A percentile compares a stretch with the other conserved stretches of the same genome.
Conservation (phyloP, 1,140 invertebrate genomes). For the Micrasema minimum region DNA sequence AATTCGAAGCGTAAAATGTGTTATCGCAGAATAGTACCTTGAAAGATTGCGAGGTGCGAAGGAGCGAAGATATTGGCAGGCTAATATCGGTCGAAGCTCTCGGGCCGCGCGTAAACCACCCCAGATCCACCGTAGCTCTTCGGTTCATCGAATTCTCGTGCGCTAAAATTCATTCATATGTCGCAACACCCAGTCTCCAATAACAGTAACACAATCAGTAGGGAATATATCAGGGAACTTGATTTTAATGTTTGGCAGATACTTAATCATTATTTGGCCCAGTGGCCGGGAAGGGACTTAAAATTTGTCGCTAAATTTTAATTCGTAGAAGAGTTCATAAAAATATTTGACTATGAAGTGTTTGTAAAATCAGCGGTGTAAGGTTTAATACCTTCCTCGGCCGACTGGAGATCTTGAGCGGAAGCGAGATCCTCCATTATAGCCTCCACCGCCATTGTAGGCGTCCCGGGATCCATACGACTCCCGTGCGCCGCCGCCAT, state of each 20-base stretch:
- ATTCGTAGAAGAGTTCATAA: constrained; percentile 34
- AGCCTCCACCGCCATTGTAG: constrained; percentile 63
- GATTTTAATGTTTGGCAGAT: constrained; percentile 15
- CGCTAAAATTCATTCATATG: constrained; percentile 48
- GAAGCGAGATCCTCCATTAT: constrained; percentile 63
- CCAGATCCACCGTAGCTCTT: constrained; percentile 47
- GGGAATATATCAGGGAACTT: too few species aligned
- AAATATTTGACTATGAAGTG: constrained; percentile 27
- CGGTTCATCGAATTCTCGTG: constrained; percentile 50
- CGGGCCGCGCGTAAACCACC: constrained; percentile 48
- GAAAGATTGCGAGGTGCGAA: constrained; percentile 29
- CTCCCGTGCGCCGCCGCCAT: constrained; percentile 54
- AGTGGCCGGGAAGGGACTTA: constrained; percentile 6
- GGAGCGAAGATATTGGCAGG: constrained; percentile 3
- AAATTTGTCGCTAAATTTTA: constrained; percentile 5
- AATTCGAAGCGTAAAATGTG: constrained; percentile 33
- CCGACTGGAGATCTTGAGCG: constrained; percentile 64
- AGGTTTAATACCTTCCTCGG: constrained; percentile 51
- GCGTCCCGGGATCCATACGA: constrained; percentile 61
- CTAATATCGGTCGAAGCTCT: constrained; percentile 50
- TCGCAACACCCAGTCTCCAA: constrained; percentile 32
- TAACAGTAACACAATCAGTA: background rate
- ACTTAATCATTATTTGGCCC: background rate
- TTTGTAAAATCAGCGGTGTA: constrained; percentile 36
- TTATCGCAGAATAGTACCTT: constrained; percentile 49